Evolutionary conservation across 2,888 invertebrate genomes (phyloP).

Genomic region (Reticulitermes lucifugus): DNA sequence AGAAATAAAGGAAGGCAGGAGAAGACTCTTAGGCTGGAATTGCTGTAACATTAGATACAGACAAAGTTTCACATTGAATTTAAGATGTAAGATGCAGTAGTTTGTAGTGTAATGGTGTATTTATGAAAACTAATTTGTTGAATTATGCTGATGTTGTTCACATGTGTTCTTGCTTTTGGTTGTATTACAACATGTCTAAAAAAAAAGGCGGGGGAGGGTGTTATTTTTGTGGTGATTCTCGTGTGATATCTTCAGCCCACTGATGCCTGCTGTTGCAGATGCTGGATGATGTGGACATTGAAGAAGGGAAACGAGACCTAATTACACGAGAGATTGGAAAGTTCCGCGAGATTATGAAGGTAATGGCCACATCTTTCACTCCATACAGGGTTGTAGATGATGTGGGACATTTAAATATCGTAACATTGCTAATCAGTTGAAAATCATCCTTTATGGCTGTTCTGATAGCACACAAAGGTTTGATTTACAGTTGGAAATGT

Average conservation of each 20-base stretch:
- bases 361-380: conserved; percentile 65
- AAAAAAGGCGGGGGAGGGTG: not conserved
- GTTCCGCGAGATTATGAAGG: conserved; percentile 97
- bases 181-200: not conserved
- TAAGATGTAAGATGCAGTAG: too few species aligned
- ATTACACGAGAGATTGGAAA: conserved; percentile 98
- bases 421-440: conserved; percentile 8
- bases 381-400: not conserved
- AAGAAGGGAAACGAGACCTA: conserved; percentile 95
- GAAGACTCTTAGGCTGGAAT: too few species aligned
- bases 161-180: too few species aligned
- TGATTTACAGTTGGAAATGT: conserved; percentile 5
- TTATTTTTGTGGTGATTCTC: not conserved
- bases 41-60: too few species aligned
- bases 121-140: too few species aligned
- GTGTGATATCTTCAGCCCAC: too few species aligned
- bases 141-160: too few species aligned
- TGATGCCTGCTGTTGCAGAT: conserved; percentile 6
- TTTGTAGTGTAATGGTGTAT: too few species aligned
- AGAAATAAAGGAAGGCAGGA: too few species aligned
- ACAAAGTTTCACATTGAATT: too few species aligned
- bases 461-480: not conserved
- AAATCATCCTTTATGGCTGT: conserved; percentile 11
- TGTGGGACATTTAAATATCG: not conserved
- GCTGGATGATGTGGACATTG: conserved; percentile 88